A percentile compares a stretch with the other conserved stretches of the same genome.
Conservation (phyloP, 2,888 invertebrate species). For the Oscheius sp. region DNA sequence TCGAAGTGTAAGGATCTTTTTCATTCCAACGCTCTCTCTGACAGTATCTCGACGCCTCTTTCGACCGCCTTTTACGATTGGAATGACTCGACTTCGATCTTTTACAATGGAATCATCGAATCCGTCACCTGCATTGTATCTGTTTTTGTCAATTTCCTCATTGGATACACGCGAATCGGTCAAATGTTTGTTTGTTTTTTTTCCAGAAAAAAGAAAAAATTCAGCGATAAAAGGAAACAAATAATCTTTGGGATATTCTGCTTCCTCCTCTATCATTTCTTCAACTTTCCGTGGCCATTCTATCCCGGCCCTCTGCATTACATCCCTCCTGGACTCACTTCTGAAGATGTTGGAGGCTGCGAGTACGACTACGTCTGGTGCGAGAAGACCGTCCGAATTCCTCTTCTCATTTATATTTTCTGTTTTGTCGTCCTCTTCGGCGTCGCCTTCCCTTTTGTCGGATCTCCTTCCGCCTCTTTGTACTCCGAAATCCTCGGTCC, state of each 20-base stretch:
- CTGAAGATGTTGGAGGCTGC: slow-evolving; percentile 47
- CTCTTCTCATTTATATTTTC: slow-evolving; percentile 40
- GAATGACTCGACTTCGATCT: slow-evolving; percentile 45
- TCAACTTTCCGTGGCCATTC: slow-evolving; percentile 52
- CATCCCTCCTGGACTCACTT: slow-evolving; percentile 38
- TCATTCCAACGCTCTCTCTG: background rate
- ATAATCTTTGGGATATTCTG: slow-evolving; percentile 42
- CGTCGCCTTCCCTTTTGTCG: slow-evolving; percentile 47
- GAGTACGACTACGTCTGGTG: slow-evolving; percentile 41
- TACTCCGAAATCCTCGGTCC: slow-evolving; percentile 50
- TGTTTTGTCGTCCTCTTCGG: slow-evolving; percentile 46
- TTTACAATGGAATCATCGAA: slow-evolving; percentile 43
- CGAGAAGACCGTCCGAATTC: slow-evolving; percentile 38
- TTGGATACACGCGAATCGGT: slow-evolving; percentile 42
- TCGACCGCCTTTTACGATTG: slow-evolving; percentile 44
- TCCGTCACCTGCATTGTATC: slow-evolving; percentile 37
- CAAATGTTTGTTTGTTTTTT: slow-evolving; percentile 28
- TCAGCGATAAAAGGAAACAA: slow-evolving; percentile 44
- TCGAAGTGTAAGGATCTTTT: slow-evolving; percentile 48
- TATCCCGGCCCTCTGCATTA: slow-evolving; percentile 47
- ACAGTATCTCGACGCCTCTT: slow-evolving; percentile 46
- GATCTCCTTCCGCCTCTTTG: slow-evolving; percentile 41
- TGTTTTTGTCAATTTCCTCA: slow-evolving; percentile 34
- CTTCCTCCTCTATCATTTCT: slow-evolving; percentile 45
- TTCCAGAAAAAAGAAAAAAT: background rate